phyloP scores from a whole-genome alignment of 2,888 invertebrate species.

The Cremastinae sp. region DNA sequence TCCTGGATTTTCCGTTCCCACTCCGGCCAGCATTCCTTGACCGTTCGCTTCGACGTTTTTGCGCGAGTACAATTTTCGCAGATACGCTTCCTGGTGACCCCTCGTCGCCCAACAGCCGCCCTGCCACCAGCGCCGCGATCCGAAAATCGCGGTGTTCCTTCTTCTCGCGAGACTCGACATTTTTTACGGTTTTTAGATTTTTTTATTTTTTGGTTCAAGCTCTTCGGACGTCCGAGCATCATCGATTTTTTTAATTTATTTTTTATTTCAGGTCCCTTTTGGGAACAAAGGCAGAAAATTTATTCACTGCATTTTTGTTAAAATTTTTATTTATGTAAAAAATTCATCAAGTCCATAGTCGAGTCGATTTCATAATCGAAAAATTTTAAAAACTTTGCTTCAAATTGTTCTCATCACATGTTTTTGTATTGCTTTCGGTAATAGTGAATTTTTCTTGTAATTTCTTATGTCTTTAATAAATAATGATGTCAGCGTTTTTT shows the following conservation, averaged over 20 bases:
- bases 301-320: too few relatives aligned
- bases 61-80: constrained; percentile 76
- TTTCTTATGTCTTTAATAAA: too few relatives aligned
- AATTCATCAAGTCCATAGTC: too few relatives aligned
- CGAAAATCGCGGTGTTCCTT: constrained; percentile 72
- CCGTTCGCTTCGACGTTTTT: constrained; percentile 67
- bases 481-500: too few relatives aligned
- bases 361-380: too few relatives aligned
- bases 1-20: constrained; percentile 41
- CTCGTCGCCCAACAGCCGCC: constrained; percentile 78
- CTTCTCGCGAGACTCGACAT: constrained; percentile 77
- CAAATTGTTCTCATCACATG: too few relatives aligned
- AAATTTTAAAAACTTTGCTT: too few relatives aligned
- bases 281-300: too few relatives aligned
- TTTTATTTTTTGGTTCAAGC: constrained; percentile 50
- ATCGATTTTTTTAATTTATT: constrained; percentile 24
- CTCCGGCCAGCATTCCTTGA: constrained; percentile 50
- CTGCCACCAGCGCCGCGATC: constrained; percentile 78
- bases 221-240: constrained; percentile 59
- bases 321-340: too few relatives aligned
- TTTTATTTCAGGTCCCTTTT: constrained; percentile 24
- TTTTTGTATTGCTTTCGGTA: too few relatives aligned
- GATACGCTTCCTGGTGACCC: constrained; percentile 77
- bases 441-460: too few relatives aligned
- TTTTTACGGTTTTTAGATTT: constrained; percentile 57